phyloP scores from a whole-genome alignment of 1,140 invertebrate species.

The Anoplophora glabripennis region DNA sequence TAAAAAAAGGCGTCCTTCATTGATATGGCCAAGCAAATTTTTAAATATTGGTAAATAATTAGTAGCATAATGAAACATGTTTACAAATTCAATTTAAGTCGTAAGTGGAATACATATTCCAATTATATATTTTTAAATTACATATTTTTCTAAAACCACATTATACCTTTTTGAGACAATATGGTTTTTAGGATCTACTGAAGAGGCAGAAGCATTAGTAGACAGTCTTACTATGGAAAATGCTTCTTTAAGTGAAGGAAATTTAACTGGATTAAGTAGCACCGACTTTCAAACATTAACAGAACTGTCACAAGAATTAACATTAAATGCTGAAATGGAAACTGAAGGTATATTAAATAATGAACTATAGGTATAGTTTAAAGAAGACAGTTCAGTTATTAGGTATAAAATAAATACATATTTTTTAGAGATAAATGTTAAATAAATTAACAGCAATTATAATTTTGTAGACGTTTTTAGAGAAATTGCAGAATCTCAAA shows the following conservation, averaged over 20 bases:
- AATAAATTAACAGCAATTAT: too few species aligned
- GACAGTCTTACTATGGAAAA: conserved; percentile 34
- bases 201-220: conserved; percentile 26
- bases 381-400: too few species aligned
- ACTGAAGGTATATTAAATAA: conserved; percentile 35
- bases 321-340: conserved; percentile 35
- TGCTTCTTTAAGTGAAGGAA: conserved; percentile 18
- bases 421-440: too few species aligned
- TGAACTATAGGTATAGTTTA: too few species aligned
- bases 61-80: background rate
- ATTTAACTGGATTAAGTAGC: conserved; percentile 24
- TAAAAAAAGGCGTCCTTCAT: background rate
- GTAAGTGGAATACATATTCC: too few species aligned
- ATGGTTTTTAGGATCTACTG: conserved; percentile 2
- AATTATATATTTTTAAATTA: too few species aligned
- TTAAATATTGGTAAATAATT: background rate
- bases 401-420: too few species aligned
- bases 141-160: too few species aligned
- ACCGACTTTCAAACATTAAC: conserved; percentile 35
- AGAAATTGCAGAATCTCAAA: too few species aligned
- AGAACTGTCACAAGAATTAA: conserved; percentile 37
- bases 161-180: background rate
- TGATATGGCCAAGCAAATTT: background rate
- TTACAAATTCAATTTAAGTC: too few species aligned
- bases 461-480: too few species aligned